Evolutionary conservation across 2,797 vertebrate genomes (phyloP).

Genomic region (Aldrovandia affinis): DNA sequence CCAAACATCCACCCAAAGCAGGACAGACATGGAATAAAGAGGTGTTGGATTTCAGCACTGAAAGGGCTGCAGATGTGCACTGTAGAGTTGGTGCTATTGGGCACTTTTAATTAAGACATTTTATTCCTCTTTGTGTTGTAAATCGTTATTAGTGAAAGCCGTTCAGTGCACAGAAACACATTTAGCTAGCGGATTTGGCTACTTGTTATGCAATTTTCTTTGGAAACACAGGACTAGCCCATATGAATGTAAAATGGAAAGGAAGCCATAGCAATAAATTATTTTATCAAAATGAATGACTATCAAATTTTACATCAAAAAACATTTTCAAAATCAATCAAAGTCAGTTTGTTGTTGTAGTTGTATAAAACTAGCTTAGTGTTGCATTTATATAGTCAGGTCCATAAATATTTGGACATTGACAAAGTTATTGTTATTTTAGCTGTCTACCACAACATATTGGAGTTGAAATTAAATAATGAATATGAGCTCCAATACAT

Average conservation of each 20-base stretch:
- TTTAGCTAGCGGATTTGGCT: not conserved
- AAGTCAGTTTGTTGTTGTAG: no score
- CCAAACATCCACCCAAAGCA: conserved; percentile 19
- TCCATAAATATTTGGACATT: no score
- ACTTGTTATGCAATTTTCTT: not conserved
- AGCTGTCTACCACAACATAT: no score
- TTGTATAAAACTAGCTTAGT: not conserved
- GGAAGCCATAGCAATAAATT: not conserved
- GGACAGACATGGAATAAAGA: not conserved
- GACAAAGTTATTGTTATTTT: no score
- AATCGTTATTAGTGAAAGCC: conserved; percentile 1
- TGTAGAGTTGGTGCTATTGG: not conserved
- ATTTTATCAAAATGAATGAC: no score
- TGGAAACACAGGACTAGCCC: not conserved
- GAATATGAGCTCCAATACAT: no score
- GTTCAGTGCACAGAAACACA: not conserved
- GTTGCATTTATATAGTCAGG: no score
- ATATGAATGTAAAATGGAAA: not conserved
- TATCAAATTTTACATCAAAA: not conserved
- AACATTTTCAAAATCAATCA: no score
- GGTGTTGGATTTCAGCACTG: conserved; percentile 4
- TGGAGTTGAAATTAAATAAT: no score
- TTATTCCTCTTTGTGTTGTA: not conserved
- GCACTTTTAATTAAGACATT: not conserved
- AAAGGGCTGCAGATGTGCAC: conserved; percentile 5